Conservation (phyloP, 92 coral and sea anemone genomes). For the Zoanthus sansibaricus region DNA sequence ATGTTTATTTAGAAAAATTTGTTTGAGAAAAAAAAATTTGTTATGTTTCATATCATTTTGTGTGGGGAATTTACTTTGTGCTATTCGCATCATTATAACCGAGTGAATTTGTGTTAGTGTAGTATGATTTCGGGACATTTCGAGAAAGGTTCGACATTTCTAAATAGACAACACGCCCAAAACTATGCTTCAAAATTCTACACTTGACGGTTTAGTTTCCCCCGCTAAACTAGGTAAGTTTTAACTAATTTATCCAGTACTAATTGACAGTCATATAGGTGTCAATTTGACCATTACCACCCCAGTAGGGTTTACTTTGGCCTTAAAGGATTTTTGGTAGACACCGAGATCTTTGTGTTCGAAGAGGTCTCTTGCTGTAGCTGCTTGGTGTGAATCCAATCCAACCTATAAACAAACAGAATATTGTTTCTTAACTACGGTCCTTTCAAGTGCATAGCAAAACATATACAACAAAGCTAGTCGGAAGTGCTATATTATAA, state of each 20-base stretch:
- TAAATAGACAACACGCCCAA: too few relatives aligned
- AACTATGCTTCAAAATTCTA: too few relatives aligned
- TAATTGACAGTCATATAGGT: constrained; percentile 31
- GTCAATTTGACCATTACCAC: constrained; percentile 83
- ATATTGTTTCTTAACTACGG: neutral
- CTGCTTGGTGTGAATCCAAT: constrained; percentile 59
- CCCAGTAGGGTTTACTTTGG: constrained; percentile 89
- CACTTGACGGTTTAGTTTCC: too few relatives aligned
- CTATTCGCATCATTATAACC: too few relatives aligned
- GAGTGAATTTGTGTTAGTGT: too few relatives aligned
- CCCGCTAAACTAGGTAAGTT: too few relatives aligned
- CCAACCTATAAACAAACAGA: constrained; percentile 64
- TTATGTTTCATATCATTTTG: too few relatives aligned
- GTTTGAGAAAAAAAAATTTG: too few relatives aligned
- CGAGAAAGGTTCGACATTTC: too few relatives aligned
- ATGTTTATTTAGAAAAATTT: too few relatives aligned
- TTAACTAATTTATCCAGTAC: neutral
- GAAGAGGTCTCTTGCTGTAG: constrained; percentile 72
- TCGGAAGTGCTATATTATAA: neutral
- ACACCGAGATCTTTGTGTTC: constrained; percentile 77
- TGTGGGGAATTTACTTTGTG: too few relatives aligned
- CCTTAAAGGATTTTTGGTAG: constrained; percentile 62
- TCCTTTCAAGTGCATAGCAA: neutral
- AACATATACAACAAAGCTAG: neutral
- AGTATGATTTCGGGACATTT: too few relatives aligned